Evolutionary conservation across 2,113 vertebrate genomes (phyloP), one percentile per base, ranked within the genome.

Genomic region (human (Homo sapiens)): DNA sequence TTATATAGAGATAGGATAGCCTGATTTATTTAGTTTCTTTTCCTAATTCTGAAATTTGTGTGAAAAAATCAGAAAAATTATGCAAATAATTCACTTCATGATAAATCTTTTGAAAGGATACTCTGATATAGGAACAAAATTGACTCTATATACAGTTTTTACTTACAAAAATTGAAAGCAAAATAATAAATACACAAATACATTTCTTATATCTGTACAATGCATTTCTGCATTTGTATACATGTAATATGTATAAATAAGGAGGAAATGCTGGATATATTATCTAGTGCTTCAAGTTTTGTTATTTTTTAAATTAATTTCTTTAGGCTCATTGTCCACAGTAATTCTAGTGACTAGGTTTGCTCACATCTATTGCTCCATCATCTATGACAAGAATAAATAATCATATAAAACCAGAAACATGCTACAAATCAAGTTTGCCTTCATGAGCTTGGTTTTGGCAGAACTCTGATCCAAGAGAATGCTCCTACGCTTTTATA

Each of bases 331-430:
- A 94, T 93, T 83, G 23, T 85, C 50, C 96, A 35, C n/a, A 96
- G 57, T 86, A 59, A 88, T 94, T 95, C 75, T 73, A 68, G 94
- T 80, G 79, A 95, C 92, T 85, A 96, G 35, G 61, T 95, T 97
- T 98, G 45, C 45, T 55, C 48, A 97, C 57, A 90, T 97, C 92
- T 97, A 86, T 94, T 96, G 12, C 76, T 98, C 32, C 97, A 59
- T 97, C 82, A 94, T 97, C 32, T 38, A 75, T 93, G 35, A 96
- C n/a, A 68, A 97, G 93, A 96, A 75, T n/a, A 96, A 96, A 91
- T 87, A 97, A 96, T 95, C 84, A 92, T 85, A 79, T 76, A 96
- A 95, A 89, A 68, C 3, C 11, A 70, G 66, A 96, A 43, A 68
- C 64, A 91, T 13, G 1, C 25, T 94, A 45, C 50, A 93, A 50